Conservation (phyloP, 2,888 invertebrate genomes). For the Crioceris asparagi region DNA sequence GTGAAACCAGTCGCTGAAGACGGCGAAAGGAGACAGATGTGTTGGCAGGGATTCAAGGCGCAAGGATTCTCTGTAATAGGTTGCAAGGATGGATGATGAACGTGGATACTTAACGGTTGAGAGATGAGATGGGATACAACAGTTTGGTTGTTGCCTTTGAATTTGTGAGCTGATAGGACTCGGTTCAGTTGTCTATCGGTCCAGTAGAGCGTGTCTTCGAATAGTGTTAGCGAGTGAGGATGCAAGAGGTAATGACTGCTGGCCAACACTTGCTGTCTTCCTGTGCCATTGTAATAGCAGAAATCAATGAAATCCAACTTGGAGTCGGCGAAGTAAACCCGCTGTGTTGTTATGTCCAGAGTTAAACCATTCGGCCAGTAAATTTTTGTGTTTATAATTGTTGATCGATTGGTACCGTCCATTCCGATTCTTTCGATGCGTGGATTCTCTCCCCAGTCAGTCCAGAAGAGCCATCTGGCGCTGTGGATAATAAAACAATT, state of each 20-base stretch:
- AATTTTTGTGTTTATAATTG: conserved; percentile 86
- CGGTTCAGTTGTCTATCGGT: conserved; percentile 89
- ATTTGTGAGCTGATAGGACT: conserved; percentile 85
- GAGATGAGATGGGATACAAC: conserved; percentile 91
- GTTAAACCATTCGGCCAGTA: conserved; percentile 99
- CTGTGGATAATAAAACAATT: conserved; percentile 26
- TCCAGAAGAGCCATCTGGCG: conserved; percentile 91
- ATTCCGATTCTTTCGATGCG: conserved; percentile 91
- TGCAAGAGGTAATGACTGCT: conserved; percentile 88
- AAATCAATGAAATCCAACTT: conserved; percentile 97
- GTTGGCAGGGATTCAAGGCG: conserved; percentile 62
- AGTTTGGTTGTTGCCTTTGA: conserved; percentile 76
- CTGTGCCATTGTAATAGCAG: conserved; percentile 90
- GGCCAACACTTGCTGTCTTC: conserved; percentile 77
- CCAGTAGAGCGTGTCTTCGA: conserved; percentile 96
- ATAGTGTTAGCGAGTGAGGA: conserved; percentile 88
- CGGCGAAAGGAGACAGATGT: conserved; percentile 86
- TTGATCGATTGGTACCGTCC: conserved; percentile 80
- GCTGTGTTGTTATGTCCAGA: conserved; percentile 81
- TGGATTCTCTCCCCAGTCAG: conserved; percentile 98
- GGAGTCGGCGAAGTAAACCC: conserved; percentile 96
- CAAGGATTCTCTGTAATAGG: conserved; percentile 74
- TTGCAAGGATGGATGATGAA: conserved; percentile 90
- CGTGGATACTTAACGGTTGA: conserved; percentile 90
- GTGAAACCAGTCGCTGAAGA: conserved; percentile 56